Evolutionary conservation across 2,797 vertebrate genomes (phyloP), one percentile per base, ranked within the genome.

Genomic region (Gallirallus australis): DNA sequence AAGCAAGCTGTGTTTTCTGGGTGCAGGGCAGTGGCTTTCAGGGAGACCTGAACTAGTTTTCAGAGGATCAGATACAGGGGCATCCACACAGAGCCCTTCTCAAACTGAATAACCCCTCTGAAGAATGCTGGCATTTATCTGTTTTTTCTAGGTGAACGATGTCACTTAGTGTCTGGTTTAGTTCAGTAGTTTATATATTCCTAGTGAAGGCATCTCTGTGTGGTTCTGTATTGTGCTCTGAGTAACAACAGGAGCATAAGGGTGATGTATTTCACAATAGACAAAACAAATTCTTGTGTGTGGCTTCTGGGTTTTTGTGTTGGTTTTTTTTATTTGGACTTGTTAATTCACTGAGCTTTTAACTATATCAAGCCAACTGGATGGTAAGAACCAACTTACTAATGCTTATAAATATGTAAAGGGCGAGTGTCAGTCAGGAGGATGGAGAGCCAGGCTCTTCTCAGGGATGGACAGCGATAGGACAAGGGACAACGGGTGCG

Each of bases 61-160:
- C 31, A 57, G 69, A 73, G 59, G 31, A 47, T 12, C 12, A 50
- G 28, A 15, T 70, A 23, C 8, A 76, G 7, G 35, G 27, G 8
- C 9, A 35, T n/a, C 15, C 53, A 20, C 52, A 57, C 15, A 82
- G 23, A 53, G 6, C 75, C 84, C 60, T 68, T 31, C 57, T 90
- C 53, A 56, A 68, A 69, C 10, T 11, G 35, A 72, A 71, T 25
- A 25, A 59, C 12, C 7, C 3, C 15, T 24, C n/a, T 42, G 24
- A 75, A 76, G 82, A 79, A 27, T 35, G 15, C 9, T 66, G 63
- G 54, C 77, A 23, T 45, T 5, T 35, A 4, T 7, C 1, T 15
- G 0, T 7, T 21, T 56, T 40, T 31, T 6, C 7, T 39, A 53
- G 9, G 6, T 23, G 2, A 45, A 20, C 4, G 57, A 7, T 25